Percentiles rank a stretch among this genome's conserved stretches.
These are phyloP conservation scores for Stenopsyche tienmushanensis DNA, from an alignment of 1,140 invertebrate species.

Conservation along the genomic window DNA sequence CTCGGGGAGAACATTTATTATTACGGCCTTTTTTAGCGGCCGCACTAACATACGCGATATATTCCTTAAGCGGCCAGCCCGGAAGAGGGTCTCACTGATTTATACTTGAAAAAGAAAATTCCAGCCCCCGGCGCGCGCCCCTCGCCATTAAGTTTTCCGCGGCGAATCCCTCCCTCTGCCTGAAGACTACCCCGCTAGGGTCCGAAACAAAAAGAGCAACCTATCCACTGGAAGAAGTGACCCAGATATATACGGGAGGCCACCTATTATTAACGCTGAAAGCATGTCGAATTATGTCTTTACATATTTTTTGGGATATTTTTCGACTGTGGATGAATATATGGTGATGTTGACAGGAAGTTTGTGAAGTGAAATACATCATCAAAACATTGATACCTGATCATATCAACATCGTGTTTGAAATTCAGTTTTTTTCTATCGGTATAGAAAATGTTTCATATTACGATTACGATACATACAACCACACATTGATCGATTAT, in stretches of 20 bases:
- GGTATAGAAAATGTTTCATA: too few relatives aligned
- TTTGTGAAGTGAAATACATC: too few relatives aligned
- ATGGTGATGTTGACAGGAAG: too few relatives aligned
- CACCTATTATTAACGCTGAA: constrained; percentile 26
- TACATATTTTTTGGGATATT: not conserved
- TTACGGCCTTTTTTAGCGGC: constrained; percentile 8
- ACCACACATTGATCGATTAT: too few relatives aligned
- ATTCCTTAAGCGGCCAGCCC: constrained; percentile 23
- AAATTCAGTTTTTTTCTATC: too few relatives aligned
- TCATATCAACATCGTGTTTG: too few relatives aligned
- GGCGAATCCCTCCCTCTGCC: too few relatives aligned
- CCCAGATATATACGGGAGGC: constrained; percentile 22
- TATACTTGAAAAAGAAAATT: constrained; percentile 30
- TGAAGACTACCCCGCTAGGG: too few relatives aligned
- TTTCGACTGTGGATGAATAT: not conserved
- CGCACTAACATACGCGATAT: constrained; percentile 14
- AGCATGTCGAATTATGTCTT: not conserved
- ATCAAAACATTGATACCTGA: too few relatives aligned
- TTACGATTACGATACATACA: too few relatives aligned
- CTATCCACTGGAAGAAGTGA: constrained; percentile 23
- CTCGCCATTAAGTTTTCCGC: too few relatives aligned
- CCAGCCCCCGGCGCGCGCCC: too few relatives aligned
- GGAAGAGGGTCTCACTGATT: constrained; percentile 29
- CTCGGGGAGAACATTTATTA: constrained; percentile 4
- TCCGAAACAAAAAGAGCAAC: constrained; percentile 31